Conservation (phyloP, 2,888 invertebrate species). For the Dynastes tityus region DNA sequence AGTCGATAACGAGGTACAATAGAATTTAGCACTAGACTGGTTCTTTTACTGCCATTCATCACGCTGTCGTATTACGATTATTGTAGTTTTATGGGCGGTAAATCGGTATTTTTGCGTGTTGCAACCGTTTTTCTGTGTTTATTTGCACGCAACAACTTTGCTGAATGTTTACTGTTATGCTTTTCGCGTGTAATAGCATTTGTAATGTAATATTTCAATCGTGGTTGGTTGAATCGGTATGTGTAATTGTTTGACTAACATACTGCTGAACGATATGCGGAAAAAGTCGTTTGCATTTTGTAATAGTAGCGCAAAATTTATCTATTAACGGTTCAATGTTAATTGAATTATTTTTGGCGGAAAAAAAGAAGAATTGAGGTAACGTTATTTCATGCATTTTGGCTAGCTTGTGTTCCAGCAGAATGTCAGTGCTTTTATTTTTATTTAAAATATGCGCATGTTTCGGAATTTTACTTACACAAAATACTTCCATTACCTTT, state of each 20-base stretch:
- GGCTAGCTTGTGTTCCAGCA: no score
- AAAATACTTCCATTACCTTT: no score
- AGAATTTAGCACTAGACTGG: conserved; percentile 30
- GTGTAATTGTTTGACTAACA: conserved; percentile 16
- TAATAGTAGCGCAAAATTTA: conserved; percentile 6
- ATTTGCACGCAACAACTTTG: conserved; percentile 27
- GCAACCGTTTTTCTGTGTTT: conserved; percentile 2
- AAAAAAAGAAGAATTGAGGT: not conserved
- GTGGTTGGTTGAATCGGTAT: conserved; percentile 15
- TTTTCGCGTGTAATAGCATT: conserved; percentile 20
- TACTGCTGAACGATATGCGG: not conserved
- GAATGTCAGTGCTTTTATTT: no score
- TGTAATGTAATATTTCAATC: conserved; percentile 19
- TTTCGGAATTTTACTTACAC: no score
- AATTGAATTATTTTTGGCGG: conserved; percentile 1
- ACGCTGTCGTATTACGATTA: conserved; percentile 21
- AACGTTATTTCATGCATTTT: not conserved
- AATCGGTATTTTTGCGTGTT: conserved; percentile 24
- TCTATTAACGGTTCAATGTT: conserved; percentile 7
- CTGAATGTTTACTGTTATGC: conserved; percentile 27
- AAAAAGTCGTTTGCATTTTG: conserved; percentile 10
- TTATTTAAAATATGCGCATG: no score
- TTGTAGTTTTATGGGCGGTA: conserved; percentile 17
- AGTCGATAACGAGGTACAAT: conserved; percentile 9
- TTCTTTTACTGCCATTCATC: conserved; percentile 13